A percentile compares a stretch with the other conserved stretches of the same genome.
phyloP scores from a whole-genome alignment of 1,140 invertebrate species.

The Matsumurasca onukii region DNA sequence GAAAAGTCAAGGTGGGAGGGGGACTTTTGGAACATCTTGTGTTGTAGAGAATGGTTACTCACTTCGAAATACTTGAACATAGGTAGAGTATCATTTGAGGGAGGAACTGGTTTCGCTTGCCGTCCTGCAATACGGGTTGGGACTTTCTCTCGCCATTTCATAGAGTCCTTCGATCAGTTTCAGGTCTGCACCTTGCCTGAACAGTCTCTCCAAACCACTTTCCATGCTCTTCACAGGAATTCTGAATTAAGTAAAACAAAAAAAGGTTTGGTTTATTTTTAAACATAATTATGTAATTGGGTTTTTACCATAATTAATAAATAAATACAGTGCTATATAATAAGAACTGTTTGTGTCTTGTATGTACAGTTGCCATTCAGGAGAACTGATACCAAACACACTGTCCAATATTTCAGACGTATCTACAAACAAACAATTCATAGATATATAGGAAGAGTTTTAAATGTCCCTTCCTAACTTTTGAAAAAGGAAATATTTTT shows the following conservation, averaged over 20 bases:
- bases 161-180: conserved; percentile 10
- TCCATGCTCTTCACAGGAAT: conserved; percentile 9
- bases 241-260: background rate
- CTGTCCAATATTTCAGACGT: too few relatives aligned
- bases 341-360: too few relatives aligned
- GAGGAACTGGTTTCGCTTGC: background rate
- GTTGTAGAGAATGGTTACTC: too few relatives aligned
- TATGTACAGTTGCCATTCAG: too few relatives aligned
- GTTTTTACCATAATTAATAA: background rate
- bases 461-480: too few relatives aligned
- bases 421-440: too few relatives aligned
- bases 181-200: background rate
- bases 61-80: conserved; percentile 19
- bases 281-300: background rate
- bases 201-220: conserved; percentile 10
- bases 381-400: too few relatives aligned
- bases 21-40: too few relatives aligned
- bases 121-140: background rate
- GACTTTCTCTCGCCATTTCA: background rate
- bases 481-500: too few relatives aligned
- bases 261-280: background rate
- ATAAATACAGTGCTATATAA: background rate
- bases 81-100: conserved; percentile 13
- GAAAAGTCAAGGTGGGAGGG: too few relatives aligned
- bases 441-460: too few relatives aligned